Conservation (phyloP, 2,113 vertebrate genomes). For the Pollachius pollachius region DNA sequence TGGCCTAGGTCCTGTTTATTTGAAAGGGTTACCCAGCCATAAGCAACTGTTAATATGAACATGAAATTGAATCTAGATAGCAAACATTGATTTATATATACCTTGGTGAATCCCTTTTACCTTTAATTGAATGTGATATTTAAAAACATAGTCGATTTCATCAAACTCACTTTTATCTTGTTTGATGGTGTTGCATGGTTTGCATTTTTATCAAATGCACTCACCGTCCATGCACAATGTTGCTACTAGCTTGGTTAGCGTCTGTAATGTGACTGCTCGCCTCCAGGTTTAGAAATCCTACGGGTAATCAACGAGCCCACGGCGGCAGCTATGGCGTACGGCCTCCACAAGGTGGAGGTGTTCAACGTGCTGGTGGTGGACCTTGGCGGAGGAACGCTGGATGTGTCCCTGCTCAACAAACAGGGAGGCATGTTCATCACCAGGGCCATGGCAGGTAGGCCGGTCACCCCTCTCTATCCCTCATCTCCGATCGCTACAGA, state of each 20-base stretch:
- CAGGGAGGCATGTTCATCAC: slow-evolving; percentile 98
- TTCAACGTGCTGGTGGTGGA: slow-evolving; percentile 95
- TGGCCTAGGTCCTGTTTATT: too few species aligned
- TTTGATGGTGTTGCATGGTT: not conserved
- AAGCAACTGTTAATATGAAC: too few species aligned
- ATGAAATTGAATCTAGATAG: too few species aligned
- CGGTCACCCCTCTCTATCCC: not conserved
- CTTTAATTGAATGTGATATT: too few species aligned
- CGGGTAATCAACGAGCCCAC: slow-evolving; percentile 96
- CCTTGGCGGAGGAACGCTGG: slow-evolving; percentile 93
- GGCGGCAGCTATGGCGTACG: slow-evolving; percentile 97
- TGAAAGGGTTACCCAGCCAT: too few species aligned
- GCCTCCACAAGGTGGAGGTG: slow-evolving; percentile 92
- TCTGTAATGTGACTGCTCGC: not conserved
- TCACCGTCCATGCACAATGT: not conserved
- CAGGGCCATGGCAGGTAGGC: slow-evolving; percentile 95
- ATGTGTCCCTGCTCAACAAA: slow-evolving; percentile 94
- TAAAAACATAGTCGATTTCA: too few species aligned
- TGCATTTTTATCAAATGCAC: not conserved
- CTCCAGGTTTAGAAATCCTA: slow-evolving; percentile 84
- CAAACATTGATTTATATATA: too few species aligned
- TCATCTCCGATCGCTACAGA: too few species aligned
- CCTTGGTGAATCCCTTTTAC: too few species aligned
- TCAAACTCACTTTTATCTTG: too few species aligned
- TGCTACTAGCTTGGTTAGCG: not conserved